These are phyloP conservation scores for Antrozous pallidus DNA, from an alignment of 2,797 vertebrate species.

Conservation along the genomic window DNA sequence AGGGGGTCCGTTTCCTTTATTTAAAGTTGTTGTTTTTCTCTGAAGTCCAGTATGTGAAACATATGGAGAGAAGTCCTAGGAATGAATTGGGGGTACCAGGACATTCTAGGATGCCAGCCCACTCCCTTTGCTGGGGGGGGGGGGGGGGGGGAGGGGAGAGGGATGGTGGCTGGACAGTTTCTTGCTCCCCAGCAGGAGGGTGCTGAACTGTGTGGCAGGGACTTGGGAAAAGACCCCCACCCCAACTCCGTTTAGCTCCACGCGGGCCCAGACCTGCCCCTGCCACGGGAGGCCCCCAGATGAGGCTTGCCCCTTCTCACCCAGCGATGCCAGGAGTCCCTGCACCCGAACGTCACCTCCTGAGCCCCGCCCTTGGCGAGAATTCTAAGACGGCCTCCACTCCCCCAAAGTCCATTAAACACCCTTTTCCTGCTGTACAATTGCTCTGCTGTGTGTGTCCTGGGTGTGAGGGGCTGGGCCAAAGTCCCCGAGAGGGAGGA, in stretches of 20 bases:
- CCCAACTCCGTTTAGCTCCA: background rate
- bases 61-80: background rate
- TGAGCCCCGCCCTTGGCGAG: background rate
- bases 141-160: too few species aligned
- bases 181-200: background rate
- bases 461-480: background rate
- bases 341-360: background rate
- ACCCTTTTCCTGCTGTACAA: background rate
- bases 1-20: background rate
- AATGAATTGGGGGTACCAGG: background rate
- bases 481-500: background rate
- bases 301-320: background rate
- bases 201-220: background rate
- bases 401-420: conserved; percentile 42
- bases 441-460: background rate
- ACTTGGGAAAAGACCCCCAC: background rate
- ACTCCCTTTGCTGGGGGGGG: background rate
- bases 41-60: background rate
- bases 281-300: background rate
- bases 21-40: background rate
- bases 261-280: background rate
- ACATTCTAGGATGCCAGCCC: too few species aligned
- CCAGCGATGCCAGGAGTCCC: background rate
- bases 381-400: background rate
- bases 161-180: background rate